Percentiles rank a stretch among this genome's conserved stretches.
Conservation (phyloP, 2,113 vertebrate genomes). For the Tiliqua scincoides region DNA sequence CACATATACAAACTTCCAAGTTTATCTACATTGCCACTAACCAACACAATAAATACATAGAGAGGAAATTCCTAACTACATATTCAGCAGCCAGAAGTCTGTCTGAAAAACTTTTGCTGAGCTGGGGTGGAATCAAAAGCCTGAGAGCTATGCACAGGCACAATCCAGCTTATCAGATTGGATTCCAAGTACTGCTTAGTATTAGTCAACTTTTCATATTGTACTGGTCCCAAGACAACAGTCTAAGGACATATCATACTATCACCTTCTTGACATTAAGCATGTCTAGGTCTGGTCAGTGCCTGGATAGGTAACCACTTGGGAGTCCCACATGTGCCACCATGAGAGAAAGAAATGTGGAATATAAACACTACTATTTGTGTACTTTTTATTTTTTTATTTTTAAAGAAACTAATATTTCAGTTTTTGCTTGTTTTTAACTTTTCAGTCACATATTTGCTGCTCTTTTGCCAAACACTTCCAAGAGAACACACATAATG, state of each 20-base stretch:
- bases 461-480: background rate
- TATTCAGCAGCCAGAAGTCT: background rate
- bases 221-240: too few species aligned
- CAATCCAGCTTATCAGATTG: too few species aligned
- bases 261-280: too few species aligned
- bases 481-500: background rate
- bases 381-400: too few species aligned
- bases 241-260: too few species aligned
- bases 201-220: too few species aligned
- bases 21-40: background rate
- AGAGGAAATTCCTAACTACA: background rate
- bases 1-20: background rate
- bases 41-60: background rate
- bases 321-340: too few species aligned
- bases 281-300: too few species aligned
- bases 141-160: background rate
- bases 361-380: background rate
- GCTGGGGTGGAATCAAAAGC: accelerated
- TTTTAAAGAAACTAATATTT: too few species aligned
- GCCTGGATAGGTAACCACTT: too few species aligned
- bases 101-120: background rate
- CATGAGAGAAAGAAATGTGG: too few species aligned
- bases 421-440: background rate
- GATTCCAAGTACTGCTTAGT: too few species aligned
- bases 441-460: background rate